These are phyloP conservation scores for Rostratula benghalensis DNA, from an alignment of 2,113 vertebrate genomes.

Conservation along the genomic window DNA sequence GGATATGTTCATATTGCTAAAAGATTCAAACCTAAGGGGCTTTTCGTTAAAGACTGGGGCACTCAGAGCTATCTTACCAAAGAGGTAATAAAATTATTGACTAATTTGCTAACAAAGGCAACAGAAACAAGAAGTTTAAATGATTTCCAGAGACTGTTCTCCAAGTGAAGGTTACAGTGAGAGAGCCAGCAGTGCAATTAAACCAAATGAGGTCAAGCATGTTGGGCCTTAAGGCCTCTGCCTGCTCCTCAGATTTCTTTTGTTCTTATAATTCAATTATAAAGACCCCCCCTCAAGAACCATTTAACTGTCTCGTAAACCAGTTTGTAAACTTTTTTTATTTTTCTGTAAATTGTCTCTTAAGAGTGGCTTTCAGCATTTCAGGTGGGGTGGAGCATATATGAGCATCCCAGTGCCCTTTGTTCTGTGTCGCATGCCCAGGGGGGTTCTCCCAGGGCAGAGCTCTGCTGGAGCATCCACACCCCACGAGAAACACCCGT, in stretches of 20 bases:
- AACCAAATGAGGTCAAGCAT: slow-evolving; percentile 65
- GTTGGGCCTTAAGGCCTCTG: slow-evolving; percentile 51
- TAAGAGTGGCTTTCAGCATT: slow-evolving; percentile 27
- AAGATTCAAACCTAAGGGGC: slow-evolving; percentile 39
- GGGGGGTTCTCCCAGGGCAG: neutral
- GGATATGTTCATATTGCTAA: neutral
- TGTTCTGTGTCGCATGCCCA: neutral
- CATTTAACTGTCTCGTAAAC: slow-evolving; percentile 55
- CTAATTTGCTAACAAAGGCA: slow-evolving; percentile 52
- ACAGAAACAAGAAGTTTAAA: slow-evolving; percentile 58
- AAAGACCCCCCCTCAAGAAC: slow-evolving; percentile 26
- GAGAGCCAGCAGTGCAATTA: slow-evolving; percentile 56
- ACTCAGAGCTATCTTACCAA: slow-evolving; percentile 29
- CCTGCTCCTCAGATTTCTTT: slow-evolving; percentile 64
- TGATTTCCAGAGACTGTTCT: slow-evolving; percentile 60
- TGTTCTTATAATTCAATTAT: slow-evolving; percentile 67
- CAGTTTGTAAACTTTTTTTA: slow-evolving; percentile 64
- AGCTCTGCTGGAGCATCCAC: neutral
- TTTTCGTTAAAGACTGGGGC: slow-evolving; percentile 37
- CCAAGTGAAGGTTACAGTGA: slow-evolving; percentile 35
- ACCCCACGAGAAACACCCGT: accelerated
- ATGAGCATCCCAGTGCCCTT: neutral
- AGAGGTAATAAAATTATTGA: slow-evolving; percentile 63
- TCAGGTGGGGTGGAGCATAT: neutral
- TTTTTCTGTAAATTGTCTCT: slow-evolving; percentile 64